Conservation (phyloP, 30 jellyfish, hydroid and myxozoan genomes). For the Nemopilema nomurai region DNA sequence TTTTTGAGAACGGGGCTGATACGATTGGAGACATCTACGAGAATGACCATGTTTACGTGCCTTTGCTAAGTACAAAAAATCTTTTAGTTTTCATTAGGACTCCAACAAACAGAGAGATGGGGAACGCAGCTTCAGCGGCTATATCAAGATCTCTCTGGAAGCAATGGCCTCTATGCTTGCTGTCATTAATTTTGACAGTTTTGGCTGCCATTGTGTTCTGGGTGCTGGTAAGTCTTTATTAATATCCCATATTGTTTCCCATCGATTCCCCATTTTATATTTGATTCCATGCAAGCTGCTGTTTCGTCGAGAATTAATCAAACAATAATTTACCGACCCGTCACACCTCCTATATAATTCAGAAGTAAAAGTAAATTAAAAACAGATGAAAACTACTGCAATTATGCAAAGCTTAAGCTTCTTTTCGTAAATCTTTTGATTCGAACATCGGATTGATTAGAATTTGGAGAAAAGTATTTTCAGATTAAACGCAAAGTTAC, state of each 20-base stretch:
- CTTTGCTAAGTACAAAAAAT: constrained; percentile 17
- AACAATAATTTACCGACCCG: no score
- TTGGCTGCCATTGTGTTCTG: constrained; percentile 55
- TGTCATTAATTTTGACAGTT: constrained; percentile 13
- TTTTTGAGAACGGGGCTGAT: constrained; percentile 5
- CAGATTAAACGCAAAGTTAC: no score
- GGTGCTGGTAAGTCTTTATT: constrained; percentile 29
- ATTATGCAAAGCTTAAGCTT: no score
- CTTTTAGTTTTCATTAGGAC: constrained; percentile 18
- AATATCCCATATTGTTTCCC: background rate
- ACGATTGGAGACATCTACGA: background rate
- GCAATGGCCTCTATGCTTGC: constrained; percentile 37
- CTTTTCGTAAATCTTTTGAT: no score
- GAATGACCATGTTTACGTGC: background rate
- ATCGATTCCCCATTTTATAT: no score
- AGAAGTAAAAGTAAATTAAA: no score
- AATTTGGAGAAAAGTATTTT: no score
- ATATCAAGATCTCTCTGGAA: constrained; percentile 9
- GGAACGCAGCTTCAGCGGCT: constrained; percentile 29
- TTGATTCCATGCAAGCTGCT: background rate
- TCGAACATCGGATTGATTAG: no score
- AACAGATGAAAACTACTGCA: no score
- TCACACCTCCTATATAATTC: no score
- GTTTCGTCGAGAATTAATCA: background rate
- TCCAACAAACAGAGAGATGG: constrained; percentile 24